Conservation (phyloP, 1,140 invertebrate genomes). For the Fopius arisanus region DNA sequence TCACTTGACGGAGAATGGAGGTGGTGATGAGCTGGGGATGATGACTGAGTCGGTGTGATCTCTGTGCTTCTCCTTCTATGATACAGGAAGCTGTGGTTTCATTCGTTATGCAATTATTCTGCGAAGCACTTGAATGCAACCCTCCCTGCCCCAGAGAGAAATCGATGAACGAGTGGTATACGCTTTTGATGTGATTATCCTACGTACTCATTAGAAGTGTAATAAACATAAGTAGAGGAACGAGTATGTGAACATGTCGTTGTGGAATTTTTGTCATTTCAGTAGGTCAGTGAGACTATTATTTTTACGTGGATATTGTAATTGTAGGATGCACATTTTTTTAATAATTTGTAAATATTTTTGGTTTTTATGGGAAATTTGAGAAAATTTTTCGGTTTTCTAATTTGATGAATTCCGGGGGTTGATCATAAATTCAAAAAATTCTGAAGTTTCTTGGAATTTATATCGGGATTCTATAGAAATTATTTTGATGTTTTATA, state of each 20-base stretch:
- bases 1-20: no score
- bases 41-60: not conserved
- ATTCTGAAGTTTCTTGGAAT: no score
- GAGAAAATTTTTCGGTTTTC: no score
- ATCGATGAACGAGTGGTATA: not conserved
- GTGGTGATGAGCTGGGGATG: no score
- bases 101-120: not conserved
- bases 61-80: conserved; percentile 12
- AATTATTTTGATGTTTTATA: no score
- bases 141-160: conserved; percentile 2
- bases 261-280: not conserved
- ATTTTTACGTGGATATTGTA: no score
- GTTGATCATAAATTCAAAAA: no score
- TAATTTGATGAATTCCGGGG: no score
- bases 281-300: not conserved
- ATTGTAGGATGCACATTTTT: no score
- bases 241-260: not conserved
- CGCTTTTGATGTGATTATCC: conserved; percentile 7
- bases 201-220: not conserved
- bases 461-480: no score
- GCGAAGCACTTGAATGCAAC: not conserved
- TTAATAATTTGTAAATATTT: no score
- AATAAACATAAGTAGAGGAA: conserved; percentile 2
- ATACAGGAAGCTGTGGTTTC: not conserved
- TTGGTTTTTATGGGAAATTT: no score